Base-by-base conservation (phyloP, 2,113 vertebrate species). In the Cromileptes altivelis region DNA sequence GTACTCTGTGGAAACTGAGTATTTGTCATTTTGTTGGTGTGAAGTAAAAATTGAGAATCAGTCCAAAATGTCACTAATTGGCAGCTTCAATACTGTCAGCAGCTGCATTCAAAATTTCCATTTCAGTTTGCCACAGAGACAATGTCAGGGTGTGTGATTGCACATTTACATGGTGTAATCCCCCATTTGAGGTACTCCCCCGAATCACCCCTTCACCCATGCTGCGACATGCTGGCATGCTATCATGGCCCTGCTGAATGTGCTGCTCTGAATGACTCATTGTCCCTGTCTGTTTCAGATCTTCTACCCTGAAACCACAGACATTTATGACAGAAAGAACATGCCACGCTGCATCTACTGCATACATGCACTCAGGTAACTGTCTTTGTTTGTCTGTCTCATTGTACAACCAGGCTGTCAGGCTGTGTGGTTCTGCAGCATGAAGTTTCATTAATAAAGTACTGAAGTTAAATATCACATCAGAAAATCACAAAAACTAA, bases 331-430 rank as follows among this genome's bases (percentile, higher is more conserved):
- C 92, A 95, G 98, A 84, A 99, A 99, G 95, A 99, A 99, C 95
- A 99, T 99, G 98, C 98, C 98, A 0, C 97, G 98, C 78, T 98
- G 97, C 86, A 99, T 99, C 93, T 99, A 99, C 91, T 99, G 98
- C 61, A 99, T 99, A 78, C 98, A 99, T 1, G 98, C 98, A 0
- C 97, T 99, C 94, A 99, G 98, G 98, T 99, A 95, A 9, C n/a
- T 2, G 23, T 8, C 47, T 33, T 40, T 63, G 7, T 40, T 10
- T 13, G 2, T 19, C 0, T 42, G 11, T 65, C 4, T 60, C 3
- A 27, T 19, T 33, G 13, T 42, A 14, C 4, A 13, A 8, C 21
- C 50, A 3, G 60, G 30, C 42, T 45, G 3, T 25, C 57, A 23
- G 60, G 12, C 14, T n/a, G 57, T 50, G 40, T 0, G 19, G 52